Base-by-base conservation (phyloP, 2,888 invertebrate genomes). In the Eulithis prunata region DNA sequence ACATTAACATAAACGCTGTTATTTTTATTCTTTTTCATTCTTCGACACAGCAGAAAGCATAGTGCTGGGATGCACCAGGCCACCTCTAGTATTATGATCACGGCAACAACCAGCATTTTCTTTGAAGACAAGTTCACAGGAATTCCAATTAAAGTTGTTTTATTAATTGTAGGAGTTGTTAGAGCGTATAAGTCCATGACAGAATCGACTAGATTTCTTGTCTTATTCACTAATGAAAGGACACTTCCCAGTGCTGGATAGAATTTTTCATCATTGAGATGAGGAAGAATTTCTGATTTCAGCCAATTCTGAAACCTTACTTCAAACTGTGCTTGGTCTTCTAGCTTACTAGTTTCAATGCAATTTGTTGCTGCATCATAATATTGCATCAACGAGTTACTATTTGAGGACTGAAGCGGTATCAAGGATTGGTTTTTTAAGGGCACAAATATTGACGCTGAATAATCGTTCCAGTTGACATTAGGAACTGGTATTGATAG, bases 401-500 rank as follows among this genome's bases (percentile, higher is more conserved):
- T 71, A 53, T 83, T 73, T 32, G 81, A 80, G 0, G 81, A 80
- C 2, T 77, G 71, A 4, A 93, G 72, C 14, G 79, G 68, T 46
- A 90, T 71, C 5, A 88, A 63, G 0, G 86, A 77, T 12, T 78
- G 66, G 52, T 85, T 84, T 74, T 91, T 94, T 58, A 95, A 90
- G 0, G 96, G 96, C 28, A 96, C 75, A 57, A 95, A 95, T 76
- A 96, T 94, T n/a, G 94, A 89, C 43, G 89, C 87, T 0, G 94
- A 90, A n/a, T 87, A 79, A 2, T 78, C 75, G 52, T 91, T 87
- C 83, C 95, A 94, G 74, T 94, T 94, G 46, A 96, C 90, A 69
- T 92, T 92, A 0, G 96, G 96, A 47, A 95, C 80, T 0, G 95
- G 95, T 53, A 95, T 83, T 28, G 78, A 72, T 12, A 87, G 68